A percentile compares a stretch with the other conserved stretches of the same genome.
These are phyloP conservation scores for Acinonyx jubatus DNA, from an alignment of 2,113 vertebrate species.

Conservation along the genomic window DNA sequence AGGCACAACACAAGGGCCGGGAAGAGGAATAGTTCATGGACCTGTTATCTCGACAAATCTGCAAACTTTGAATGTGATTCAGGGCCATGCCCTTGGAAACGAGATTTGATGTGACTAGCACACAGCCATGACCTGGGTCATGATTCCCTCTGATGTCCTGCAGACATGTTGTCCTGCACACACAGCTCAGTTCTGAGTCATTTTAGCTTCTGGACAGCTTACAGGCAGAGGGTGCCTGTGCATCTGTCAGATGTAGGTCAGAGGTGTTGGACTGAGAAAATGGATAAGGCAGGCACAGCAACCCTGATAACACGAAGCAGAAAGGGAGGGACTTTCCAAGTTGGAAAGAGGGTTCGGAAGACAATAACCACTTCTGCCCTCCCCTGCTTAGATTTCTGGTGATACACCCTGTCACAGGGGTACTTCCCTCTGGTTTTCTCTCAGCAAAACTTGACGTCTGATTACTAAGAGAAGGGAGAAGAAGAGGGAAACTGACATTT, in stretches of 20 bases:
- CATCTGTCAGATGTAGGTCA: not conserved
- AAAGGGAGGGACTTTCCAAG: not conserved
- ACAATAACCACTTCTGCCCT: not conserved
- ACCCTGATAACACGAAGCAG: not conserved
- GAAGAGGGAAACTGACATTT: not conserved
- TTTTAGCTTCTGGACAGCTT: conserved; percentile 24
- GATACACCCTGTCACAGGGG: not conserved
- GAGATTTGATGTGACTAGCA: conserved; percentile 65
- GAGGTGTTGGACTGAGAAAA: not conserved
- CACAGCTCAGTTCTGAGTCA: conserved; percentile 58
- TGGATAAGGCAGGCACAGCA: not conserved
- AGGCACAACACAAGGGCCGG: conserved; percentile 35
- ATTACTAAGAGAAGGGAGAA: not conserved
- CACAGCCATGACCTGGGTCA: conserved; percentile 79
- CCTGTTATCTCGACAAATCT: conserved; percentile 66
- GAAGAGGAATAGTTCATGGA: conserved; percentile 39
- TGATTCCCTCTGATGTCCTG: conserved; percentile 79
- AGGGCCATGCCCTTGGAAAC: conserved; percentile 75
- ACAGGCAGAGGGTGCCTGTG: conserved; percentile 62
- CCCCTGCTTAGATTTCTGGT: not conserved
- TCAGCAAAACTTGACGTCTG: not conserved
- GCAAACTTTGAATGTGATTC: conserved; percentile 48
- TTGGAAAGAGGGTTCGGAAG: not conserved
- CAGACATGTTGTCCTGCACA: conserved; percentile 38
- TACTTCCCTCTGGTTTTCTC: not conserved